Percentiles rank a stretch among this genome's conserved stretches.
Conservation (phyloP, 2,113 vertebrate genomes). For the Nothoprocta pentlandii region DNA sequence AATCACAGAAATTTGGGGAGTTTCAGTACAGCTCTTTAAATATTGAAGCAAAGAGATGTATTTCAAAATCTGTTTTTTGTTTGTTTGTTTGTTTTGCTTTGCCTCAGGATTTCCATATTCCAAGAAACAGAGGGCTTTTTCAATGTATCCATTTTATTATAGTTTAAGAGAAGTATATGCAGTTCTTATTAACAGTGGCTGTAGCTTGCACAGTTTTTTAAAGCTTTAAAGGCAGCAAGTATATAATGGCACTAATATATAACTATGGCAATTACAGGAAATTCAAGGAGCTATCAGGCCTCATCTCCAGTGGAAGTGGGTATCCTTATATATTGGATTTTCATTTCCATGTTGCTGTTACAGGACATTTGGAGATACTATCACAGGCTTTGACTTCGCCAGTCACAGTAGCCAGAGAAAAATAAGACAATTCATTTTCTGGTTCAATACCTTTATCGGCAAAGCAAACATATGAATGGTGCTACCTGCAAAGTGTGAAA, state of each 20-base stretch:
- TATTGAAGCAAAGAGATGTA: not conserved
- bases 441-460: not conserved
- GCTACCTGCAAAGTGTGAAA: not conserved
- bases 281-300: not conserved
- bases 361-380: not conserved
- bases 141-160: not conserved
- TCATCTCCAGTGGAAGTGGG: not conserved
- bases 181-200: not conserved
- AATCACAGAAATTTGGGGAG: not conserved
- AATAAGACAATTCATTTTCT: not conserved
- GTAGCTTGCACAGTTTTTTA: not conserved
- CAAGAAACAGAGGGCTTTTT: not conserved
- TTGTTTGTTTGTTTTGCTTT: not conserved
- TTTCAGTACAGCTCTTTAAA: not conserved
- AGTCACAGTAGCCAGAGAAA: not conserved
- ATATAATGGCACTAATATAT: not conserved
- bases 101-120: not conserved
- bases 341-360: not conserved
- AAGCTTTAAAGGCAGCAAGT: not conserved
- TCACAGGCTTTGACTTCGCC: not conserved
- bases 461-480: not conserved
- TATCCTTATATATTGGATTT: not conserved
- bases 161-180: not conserved
- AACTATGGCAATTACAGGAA: rapidly evolving
- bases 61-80: not conserved